Conservation (phyloP, 2,113 vertebrate genomes). For the Xyrauchen texanus region DNA sequence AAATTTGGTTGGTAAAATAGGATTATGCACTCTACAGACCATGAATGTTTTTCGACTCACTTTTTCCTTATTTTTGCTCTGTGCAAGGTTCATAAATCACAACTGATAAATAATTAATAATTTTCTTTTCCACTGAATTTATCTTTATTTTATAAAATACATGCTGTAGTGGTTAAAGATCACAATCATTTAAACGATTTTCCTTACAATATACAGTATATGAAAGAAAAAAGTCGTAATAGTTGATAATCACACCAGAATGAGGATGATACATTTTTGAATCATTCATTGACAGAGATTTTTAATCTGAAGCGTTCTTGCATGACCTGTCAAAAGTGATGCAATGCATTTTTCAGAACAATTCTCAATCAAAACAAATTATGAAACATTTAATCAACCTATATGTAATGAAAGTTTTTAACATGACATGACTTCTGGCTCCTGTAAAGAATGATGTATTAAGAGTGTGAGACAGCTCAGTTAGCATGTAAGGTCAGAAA, state of each 20-base stretch:
- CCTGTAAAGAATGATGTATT: not conserved
- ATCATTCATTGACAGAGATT: slow-evolving; percentile 22
- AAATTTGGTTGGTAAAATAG: not conserved
- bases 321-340: slow-evolving; percentile 1
- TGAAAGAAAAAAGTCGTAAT: not conserved
- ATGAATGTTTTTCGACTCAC: too few relatives aligned
- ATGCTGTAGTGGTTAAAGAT: not conserved
- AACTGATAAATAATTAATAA: slow-evolving; percentile 15
- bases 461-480: not conserved
- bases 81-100: not conserved
- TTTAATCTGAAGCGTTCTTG: not conserved
- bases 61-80: not conserved
- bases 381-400: slow-evolving; percentile 9
- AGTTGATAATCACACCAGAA: not conserved
- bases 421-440: not conserved
- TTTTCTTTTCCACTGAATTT: not conserved
- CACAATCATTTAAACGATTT: slow-evolving; percentile 6
- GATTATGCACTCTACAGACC: not conserved
- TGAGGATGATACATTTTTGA: not conserved
- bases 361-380: not conserved
- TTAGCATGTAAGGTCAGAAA: not conserved
- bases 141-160: not conserved
- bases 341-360: slow-evolving; percentile 8
- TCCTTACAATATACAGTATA: not conserved
- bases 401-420: not conserved